These are phyloP conservation scores for Tuberolachnus salignus DNA, from an alignment of 2,888 invertebrate genomes.

Conservation along the genomic window DNA sequence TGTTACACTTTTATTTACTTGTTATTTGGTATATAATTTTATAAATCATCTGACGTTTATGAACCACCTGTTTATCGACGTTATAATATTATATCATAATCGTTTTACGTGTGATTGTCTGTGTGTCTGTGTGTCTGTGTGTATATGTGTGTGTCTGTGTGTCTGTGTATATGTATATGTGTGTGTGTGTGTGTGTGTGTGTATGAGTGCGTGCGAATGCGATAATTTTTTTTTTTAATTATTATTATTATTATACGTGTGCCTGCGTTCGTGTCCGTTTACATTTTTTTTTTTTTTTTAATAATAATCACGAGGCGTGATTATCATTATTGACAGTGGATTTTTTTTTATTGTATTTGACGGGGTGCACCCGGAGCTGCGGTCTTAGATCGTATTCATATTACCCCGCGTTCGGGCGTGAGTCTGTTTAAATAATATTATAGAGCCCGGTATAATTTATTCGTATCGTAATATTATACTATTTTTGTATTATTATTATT, in stretches of 20 bases:
- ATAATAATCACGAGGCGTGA: too few relatives aligned
- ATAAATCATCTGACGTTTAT: too few relatives aligned
- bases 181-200: neutral
- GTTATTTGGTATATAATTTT: too few relatives aligned
- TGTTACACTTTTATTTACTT: neutral
- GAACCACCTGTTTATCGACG: neutral
- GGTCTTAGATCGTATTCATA: too few relatives aligned
- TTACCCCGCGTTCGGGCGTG: slow-evolving; percentile 1
- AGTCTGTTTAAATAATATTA: neutral
- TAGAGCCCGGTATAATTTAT: neutral
- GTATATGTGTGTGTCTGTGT: neutral
- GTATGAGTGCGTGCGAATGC: neutral
- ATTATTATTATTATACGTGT: too few relatives aligned
- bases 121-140: neutral
- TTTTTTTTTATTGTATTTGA: too few relatives aligned
- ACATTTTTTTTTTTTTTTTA: too few relatives aligned
- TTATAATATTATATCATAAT: too few relatives aligned
- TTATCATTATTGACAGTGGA: too few relatives aligned
- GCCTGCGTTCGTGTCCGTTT: too few relatives aligned
- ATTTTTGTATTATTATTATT: neutral
- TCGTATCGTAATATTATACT: neutral
- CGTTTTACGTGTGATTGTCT: neutral
- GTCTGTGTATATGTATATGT: neutral
- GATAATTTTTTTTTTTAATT: neutral
- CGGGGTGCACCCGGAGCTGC: too few relatives aligned